A percentile compares a stretch with the other conserved stretches of the same genome.
Evolutionary conservation across 2,888 invertebrate species (phyloP).

Genomic region (Heliconius charithonia): DNA sequence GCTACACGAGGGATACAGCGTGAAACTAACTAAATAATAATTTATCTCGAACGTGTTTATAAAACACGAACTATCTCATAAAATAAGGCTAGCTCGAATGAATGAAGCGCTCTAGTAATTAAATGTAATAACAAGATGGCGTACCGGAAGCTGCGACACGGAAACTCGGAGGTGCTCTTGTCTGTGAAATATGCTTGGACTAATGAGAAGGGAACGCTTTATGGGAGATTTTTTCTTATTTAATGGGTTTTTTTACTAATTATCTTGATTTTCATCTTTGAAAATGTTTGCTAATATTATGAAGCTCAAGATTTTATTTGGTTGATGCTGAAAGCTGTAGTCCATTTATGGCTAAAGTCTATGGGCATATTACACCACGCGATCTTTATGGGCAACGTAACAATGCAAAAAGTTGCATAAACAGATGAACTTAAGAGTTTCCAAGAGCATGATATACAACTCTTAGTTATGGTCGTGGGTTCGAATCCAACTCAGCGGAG

Average conservation of each 20-base stretch:
- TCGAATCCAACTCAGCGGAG: no score
- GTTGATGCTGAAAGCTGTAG: no score
- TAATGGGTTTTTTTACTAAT: not conserved
- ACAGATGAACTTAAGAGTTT: no score
- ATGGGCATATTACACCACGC: no score
- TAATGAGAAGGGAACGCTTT: slow-evolving; percentile 23
- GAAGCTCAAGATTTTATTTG: no score
- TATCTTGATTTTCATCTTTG: not conserved
- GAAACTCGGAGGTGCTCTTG: slow-evolving; percentile 50
- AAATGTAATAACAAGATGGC: slow-evolving; percentile 78
- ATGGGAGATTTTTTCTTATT: not conserved
- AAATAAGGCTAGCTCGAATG: slow-evolving; percentile 20
- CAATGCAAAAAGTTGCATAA: not conserved
- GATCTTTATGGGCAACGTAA: not conserved
- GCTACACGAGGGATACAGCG: not conserved
- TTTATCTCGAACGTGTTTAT: not conserved
- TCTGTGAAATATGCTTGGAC: slow-evolving; percentile 35
- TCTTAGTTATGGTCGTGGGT: no score
- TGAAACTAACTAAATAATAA: not conserved
- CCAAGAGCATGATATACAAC: no score
- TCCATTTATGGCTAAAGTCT: no score
- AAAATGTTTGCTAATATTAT: not conserved
- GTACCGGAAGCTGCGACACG: slow-evolving; percentile 47
- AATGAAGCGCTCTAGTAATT: slow-evolving; percentile 60
- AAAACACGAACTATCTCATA: not conserved